Conservation (phyloP, 1,140 invertebrate genomes). For the Conus betulinus region DNA sequence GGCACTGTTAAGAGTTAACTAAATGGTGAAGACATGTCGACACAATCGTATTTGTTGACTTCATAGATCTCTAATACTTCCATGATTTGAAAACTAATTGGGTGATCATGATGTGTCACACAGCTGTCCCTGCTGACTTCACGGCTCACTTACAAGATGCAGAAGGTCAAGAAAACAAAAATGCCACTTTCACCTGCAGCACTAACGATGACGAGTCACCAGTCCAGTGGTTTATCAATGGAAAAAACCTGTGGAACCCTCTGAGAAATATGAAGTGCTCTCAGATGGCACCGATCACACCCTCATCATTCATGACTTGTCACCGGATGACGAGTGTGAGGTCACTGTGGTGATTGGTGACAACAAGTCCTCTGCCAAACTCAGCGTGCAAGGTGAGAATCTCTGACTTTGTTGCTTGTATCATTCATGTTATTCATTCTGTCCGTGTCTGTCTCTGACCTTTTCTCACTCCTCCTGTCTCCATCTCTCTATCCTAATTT, state of each 20-base stretch:
- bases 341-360: constrained; percentile 68
- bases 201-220: constrained; percentile 69
- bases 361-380: constrained; percentile 63
- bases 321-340: constrained; percentile 64
- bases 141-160: constrained; percentile 66
- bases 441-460: neutral
- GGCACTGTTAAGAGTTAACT: no score
- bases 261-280: constrained; percentile 79
- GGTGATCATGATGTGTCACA: constrained; percentile 12
- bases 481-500: neutral
- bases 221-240: constrained; percentile 69
- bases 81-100: no score
- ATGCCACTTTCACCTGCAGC: constrained; percentile 68
- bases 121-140: constrained; percentile 70
- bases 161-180: constrained; percentile 60
- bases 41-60: no score
- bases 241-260: constrained; percentile 62
- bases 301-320: constrained; percentile 63
- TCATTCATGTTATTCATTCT: neutral
- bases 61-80: no score
- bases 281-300: constrained; percentile 65
- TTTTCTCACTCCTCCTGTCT: neutral
- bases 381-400: constrained; percentile 66
- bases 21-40: no score
- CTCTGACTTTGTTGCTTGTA: neutral